Evolutionary conservation across 2,113 vertebrate genomes (phyloP).

Genomic region (Calidris pygmaea): DNA sequence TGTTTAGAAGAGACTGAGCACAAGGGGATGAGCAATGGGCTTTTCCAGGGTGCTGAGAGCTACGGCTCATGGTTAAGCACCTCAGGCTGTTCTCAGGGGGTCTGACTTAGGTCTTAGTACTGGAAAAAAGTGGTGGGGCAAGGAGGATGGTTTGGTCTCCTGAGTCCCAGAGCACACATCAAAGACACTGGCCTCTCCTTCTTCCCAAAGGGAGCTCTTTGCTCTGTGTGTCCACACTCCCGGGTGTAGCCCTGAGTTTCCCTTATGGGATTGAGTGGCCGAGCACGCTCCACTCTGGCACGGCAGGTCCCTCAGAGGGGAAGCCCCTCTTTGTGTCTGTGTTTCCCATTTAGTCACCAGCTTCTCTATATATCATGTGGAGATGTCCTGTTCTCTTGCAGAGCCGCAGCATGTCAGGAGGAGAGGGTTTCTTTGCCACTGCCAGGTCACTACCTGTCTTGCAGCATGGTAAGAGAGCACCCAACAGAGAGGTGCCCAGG

Average conservation of each 20-base stretch:
- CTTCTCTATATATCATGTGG: background rate
- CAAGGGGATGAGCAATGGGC: background rate
- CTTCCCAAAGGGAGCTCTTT: background rate
- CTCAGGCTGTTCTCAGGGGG: background rate
- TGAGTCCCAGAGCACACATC: background rate
- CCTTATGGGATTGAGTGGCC: rapidly evolving
- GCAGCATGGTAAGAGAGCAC: background rate
- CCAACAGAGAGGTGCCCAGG: background rate
- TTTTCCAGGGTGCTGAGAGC: background rate
- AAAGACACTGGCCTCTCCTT: background rate
- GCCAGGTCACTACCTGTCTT: background rate
- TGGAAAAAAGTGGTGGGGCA: background rate
- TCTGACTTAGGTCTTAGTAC: background rate
- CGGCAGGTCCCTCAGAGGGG: background rate
- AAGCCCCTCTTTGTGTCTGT: background rate
- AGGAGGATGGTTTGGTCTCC: background rate
- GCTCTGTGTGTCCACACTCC: background rate
- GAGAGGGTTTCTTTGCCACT: background rate
- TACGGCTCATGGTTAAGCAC: background rate
- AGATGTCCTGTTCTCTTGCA: background rate
- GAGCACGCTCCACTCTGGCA: rapidly evolving
- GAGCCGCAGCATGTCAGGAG: background rate
- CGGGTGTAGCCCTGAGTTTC: background rate
- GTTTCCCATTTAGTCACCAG: background rate
- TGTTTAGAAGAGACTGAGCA: background rate